Percentiles rank a stretch among this genome's conserved stretches.
These are phyloP conservation scores for Clivina fossor DNA, from an alignment of 2,888 invertebrate species.

Conservation along the genomic window DNA sequence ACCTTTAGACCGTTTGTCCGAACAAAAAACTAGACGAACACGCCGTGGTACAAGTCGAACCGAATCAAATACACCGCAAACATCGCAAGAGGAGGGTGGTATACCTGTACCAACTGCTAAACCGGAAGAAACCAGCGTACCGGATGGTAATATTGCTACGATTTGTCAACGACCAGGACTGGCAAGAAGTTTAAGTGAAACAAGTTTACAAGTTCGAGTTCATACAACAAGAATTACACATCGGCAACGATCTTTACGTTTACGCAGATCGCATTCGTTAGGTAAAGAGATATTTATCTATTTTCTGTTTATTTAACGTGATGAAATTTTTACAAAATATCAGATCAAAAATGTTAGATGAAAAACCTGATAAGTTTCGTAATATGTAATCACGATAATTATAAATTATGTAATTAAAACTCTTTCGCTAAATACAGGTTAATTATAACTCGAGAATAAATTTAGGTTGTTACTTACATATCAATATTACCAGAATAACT, in stretches of 20 bases:
- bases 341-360: no score
- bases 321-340: no score
- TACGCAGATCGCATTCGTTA: constrained; percentile 22
- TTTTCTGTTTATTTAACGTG: no score
- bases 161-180: constrained; percentile 46
- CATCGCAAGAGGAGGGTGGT: constrained; percentile 21
- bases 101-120: constrained; percentile 26
- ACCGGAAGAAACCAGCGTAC: constrained; percentile 46
- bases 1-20: constrained; percentile 75
- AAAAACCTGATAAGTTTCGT: no score
- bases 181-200: constrained; percentile 60
- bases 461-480: no score
- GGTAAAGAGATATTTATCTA: no score
- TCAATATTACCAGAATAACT: no score
- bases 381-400: no score
- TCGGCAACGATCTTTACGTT: constrained; percentile 13
- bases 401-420: no score
- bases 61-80: constrained; percentile 43
- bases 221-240: constrained; percentile 14
- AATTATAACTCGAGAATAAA: no score
- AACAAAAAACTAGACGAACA: constrained; percentile 70
- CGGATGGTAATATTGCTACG: constrained; percentile 46
- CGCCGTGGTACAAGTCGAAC: constrained; percentile 41
- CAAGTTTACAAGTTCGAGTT: constrained; percentile 50
- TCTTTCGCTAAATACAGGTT: no score